Percentiles rank a stretch among this genome's conserved stretches.
phyloP scores from a whole-genome alignment of 2,888 invertebrate species.

The Nephrocerus scutellatus region DNA sequence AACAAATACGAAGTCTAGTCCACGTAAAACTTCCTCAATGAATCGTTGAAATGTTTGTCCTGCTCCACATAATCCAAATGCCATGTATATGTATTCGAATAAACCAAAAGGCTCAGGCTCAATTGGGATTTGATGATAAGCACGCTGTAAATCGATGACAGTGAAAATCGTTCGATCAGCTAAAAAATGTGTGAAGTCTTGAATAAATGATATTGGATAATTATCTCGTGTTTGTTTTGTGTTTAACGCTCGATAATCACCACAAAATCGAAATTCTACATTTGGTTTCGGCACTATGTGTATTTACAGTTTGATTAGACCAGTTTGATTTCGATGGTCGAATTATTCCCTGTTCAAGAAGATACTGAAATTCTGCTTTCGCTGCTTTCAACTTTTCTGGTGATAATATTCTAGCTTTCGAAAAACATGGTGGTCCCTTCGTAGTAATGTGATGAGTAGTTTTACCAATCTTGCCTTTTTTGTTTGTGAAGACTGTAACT shows the following conservation, averaged over 20 bases:
- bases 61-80: background rate
- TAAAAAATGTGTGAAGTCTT: background rate
- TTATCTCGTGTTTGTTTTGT: slow-evolving; percentile 25
- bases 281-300: too few species aligned
- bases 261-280: too few species aligned
- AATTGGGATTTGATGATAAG: background rate
- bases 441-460: too few species aligned
- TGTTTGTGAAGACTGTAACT: too few species aligned
- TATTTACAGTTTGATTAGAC: too few species aligned
- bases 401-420: too few species aligned
- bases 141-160: background rate
- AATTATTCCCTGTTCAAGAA: too few species aligned
- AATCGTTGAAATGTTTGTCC: background rate
- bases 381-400: too few species aligned
- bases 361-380: too few species aligned
- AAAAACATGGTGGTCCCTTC: too few species aligned
- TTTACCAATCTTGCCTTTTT: too few species aligned
- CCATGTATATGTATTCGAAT: background rate
- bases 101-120: background rate
- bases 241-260: slow-evolving; percentile 34
- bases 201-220: background rate
- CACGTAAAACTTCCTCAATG: background rate
- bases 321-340: too few species aligned
- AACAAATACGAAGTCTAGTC: background rate
- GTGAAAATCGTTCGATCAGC: background rate